Percentiles rank a stretch among this genome's conserved stretches.
Evolutionary conservation across 2,797 vertebrate species (phyloP).

Genomic region (Anguilla obscura): DNA sequence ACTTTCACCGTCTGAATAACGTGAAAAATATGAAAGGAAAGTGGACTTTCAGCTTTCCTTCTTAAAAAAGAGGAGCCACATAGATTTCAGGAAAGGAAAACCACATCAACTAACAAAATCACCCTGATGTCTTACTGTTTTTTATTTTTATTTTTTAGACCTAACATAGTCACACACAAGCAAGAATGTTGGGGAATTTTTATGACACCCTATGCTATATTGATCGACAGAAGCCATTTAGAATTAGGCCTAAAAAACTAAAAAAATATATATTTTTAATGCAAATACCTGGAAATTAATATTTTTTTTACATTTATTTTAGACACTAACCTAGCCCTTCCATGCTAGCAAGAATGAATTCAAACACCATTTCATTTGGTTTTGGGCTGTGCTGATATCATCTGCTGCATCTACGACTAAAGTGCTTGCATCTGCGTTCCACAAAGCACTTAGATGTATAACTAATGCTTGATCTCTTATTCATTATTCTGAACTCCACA

Average conservation of each 20-base stretch:
- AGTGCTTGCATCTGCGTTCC: not conserved
- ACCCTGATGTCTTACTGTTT: slow-evolving; percentile 62
- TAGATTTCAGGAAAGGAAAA: slow-evolving; percentile 47
- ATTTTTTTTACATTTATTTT: slow-evolving; percentile 4
- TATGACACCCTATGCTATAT: slow-evolving; percentile 52
- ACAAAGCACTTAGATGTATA: not conserved
- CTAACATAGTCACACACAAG: slow-evolving; percentile 48
- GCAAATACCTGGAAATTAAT: slow-evolving; percentile 24
- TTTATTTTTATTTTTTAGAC: slow-evolving; percentile 49
- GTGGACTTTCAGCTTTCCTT: no score
- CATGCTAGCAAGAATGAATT: not conserved
- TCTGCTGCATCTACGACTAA: not conserved
- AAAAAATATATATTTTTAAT: not conserved
- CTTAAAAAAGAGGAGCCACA: not conserved
- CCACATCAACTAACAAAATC: slow-evolving; percentile 58
- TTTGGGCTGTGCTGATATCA: not conserved
- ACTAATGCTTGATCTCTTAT: not conserved
- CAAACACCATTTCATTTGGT: not conserved
- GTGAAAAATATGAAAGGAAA: no score
- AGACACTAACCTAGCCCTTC: not conserved
- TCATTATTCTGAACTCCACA: not conserved
- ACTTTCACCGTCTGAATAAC: no score
- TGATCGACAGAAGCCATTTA: slow-evolving; percentile 16
- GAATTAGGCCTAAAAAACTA: slow-evolving; percentile 2
- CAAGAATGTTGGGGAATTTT: slow-evolving; percentile 69